Evolutionary conservation across 1,140 invertebrate genomes (phyloP).

Genomic region (Eueides isabella): DNA sequence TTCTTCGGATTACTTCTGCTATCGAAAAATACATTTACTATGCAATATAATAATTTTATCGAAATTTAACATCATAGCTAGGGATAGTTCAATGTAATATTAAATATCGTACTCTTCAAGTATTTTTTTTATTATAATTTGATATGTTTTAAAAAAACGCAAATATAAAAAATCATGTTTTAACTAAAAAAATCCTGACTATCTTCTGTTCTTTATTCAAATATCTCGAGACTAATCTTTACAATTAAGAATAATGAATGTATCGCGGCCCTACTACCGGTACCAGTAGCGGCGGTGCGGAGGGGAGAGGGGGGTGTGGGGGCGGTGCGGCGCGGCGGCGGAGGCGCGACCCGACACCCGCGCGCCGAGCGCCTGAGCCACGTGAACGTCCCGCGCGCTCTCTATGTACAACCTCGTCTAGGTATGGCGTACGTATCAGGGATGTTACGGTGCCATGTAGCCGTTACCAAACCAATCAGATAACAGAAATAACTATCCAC

Average conservation of each 20-base stretch:
- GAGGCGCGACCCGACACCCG: conserved; percentile 66
- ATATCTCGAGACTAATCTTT: no score
- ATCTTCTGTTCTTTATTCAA: no score
- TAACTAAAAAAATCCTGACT: no score
- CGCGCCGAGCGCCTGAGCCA: conserved; percentile 67
- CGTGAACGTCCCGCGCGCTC: conserved; percentile 63
- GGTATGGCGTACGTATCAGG: background rate
- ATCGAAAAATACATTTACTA: background rate
- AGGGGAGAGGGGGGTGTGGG: background rate
- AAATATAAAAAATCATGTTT: no score
- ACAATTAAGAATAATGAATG: no score
- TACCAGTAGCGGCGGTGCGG: conserved; percentile 9
- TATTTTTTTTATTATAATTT: no score
- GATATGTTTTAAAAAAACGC: no score
- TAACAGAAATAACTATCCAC: no score
- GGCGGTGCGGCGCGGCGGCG: conserved; percentile 38
- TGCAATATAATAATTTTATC: no score
- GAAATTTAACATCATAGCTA: background rate
- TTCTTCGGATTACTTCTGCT: background rate
- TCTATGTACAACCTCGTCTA: conserved; percentile 42
- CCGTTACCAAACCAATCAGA: no score
- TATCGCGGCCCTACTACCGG: conserved; percentile 4
- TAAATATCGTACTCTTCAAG: no score
- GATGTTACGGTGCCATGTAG: no score
- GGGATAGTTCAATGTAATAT: background rate